phyloP scores from a whole-genome alignment of 2,113 vertebrate genomes.

The Etia nguti region DNA sequence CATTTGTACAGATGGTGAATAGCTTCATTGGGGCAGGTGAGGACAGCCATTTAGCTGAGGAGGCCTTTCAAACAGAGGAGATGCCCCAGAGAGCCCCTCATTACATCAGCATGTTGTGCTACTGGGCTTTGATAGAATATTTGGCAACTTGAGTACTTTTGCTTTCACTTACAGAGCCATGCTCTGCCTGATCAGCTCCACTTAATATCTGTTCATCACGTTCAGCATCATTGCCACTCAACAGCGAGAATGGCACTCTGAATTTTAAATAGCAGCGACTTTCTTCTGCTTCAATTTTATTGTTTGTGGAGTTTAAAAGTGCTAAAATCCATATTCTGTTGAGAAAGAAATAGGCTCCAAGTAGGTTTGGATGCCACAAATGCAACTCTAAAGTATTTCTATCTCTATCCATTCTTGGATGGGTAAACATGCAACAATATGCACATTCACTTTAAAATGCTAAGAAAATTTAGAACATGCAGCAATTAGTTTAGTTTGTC shows the following conservation, averaged over 20 bases:
- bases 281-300: background rate
- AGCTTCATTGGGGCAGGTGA: background rate
- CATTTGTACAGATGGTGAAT: background rate
- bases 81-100: conserved; percentile 11
- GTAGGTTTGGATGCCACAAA: background rate
- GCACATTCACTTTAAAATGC: background rate
- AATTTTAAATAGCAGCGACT: background rate
- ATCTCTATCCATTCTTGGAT: background rate
- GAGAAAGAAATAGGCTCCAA: background rate
- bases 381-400: background rate
- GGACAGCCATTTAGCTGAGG: background rate
- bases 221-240: background rate
- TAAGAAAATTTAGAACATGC: background rate
- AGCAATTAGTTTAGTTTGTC: background rate
- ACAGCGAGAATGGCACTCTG: background rate
- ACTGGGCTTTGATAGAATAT: background rate
- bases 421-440: background rate
- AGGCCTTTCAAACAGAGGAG: conserved; percentile 1
- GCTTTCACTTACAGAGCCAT: background rate
- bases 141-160: background rate
- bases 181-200: background rate
- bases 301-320: background rate
- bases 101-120: background rate
- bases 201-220: background rate
- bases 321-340: background rate